Base-by-base conservation (phyloP, 2,888 invertebrate species). In the Drosophila parthenogenetica region DNA sequence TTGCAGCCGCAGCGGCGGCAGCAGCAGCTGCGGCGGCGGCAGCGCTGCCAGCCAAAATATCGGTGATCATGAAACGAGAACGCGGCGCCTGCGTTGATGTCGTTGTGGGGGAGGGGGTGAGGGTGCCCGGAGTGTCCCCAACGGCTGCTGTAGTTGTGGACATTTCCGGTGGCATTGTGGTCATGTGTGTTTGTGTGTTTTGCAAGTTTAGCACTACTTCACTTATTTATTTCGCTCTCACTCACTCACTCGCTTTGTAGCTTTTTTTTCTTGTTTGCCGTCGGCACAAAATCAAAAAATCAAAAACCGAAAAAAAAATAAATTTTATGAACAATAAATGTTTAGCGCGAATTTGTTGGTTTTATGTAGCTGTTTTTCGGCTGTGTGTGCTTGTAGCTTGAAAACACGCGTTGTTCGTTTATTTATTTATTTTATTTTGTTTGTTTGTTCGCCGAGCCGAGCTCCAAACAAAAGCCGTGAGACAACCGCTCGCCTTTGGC, bases 41-140 rank as follows among this genome's bases (percentile, higher is more conserved):
- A 13, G 92, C 92, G 59, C 93, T 93, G 54, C 94, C 94, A 55
- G 95, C 95, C 79, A 97, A 93, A 89, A 97, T 97, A 92, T 97
- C 97, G 83, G 96, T 97, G 93, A 97, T 97, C 96, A 97, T 97
- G 93, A 97, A 97, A 79, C 97, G 93, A 70, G 97, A 96, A 83
- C 96, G 94, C 54, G 95, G 95, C 77, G 95, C 94, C 71, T 83
- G 88, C 79, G 92, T 75, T 71, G 82, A 69, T 37, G 83, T 69
- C 42, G 81, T 45, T 22, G 80, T 35, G 35, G 35, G 65, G 45
- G 74, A 67, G 35, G 81, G 67, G 58, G 72, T 75, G 25, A 83
- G 83, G 60, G 77, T 79, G 64, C 76, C 76, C 76, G 89, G 79
- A 65, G 87, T 81, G 75, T 79, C 76, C 71, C 86, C 89, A 68